Conservation (phyloP, 64 coral and sea anemone species). For the Catalaphyllia jardinei region DNA sequence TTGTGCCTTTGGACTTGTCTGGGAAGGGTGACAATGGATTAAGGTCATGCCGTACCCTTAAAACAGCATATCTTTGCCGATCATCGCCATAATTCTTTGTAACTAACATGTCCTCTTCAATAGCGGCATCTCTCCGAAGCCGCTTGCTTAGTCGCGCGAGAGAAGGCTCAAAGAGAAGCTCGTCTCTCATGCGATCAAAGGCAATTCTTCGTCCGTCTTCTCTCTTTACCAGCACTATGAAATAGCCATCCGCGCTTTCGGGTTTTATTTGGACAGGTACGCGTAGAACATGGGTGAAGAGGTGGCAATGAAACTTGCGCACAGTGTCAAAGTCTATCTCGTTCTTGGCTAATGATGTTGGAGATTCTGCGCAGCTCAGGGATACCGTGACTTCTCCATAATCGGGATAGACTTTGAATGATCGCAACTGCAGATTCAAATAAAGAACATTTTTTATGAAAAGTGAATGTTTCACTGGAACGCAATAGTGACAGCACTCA, state of each 20-base stretch:
- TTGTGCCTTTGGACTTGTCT: conserved; percentile 59
- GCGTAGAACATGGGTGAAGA: conserved; percentile 64
- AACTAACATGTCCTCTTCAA: conserved; percentile 27
- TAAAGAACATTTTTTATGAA: background rate
- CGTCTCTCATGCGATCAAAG: background rate
- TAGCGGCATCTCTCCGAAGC: background rate
- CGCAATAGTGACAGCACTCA: too few species aligned
- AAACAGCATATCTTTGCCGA: conserved; percentile 44
- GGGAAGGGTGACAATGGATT: conserved; percentile 70
- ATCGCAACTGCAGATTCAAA: conserved; percentile 41
- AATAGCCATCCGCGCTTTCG: conserved; percentile 40
- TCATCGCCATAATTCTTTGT: conserved; percentile 20
- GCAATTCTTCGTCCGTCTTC: background rate
- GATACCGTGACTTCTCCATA: conserved; percentile 60
- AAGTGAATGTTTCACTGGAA: background rate
- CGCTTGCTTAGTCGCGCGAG: background rate
- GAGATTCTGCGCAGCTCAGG: background rate
- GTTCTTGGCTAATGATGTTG: background rate
- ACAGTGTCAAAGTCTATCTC: background rate
- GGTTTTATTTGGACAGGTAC: conserved; percentile 14
- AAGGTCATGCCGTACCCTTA: conserved; percentile 43
- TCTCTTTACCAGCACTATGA: conserved; percentile 41
- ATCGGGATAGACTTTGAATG: conserved; percentile 68
- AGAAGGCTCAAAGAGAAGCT: too few species aligned
- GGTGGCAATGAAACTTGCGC: conserved; percentile 34